Base-by-base conservation (phyloP, 2,888 invertebrate genomes). In the Bembecia ichneumoniformis region DNA sequence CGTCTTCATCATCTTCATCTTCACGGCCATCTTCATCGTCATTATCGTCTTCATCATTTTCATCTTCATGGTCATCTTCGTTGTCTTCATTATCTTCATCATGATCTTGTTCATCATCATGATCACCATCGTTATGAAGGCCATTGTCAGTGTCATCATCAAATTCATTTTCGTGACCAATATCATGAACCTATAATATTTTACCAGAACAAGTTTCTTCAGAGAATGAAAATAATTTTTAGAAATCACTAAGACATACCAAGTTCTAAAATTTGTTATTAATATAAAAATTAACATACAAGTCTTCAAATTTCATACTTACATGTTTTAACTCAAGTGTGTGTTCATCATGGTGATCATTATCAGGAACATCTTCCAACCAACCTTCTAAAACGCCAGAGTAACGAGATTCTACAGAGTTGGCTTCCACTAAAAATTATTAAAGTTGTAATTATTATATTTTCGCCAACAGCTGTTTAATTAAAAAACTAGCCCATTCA, bases 351-450 rank as follows among this genome's bases (percentile, higher is more conserved):
- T 88, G 88, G 55, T 89, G 87, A 49, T 89, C 86, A 63, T 88
- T 87, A 49, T 84, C 77, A 16, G 86, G 72, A 47, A 79, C 72
- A 55, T 91, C 90, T 69, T 93, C 93, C 10, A 94, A 89, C 94
- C 94, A 95, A 36, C 94, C 94, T 62, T 94, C 92, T 55, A 94
- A 90, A 49, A 93, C 89, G 60, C 91, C 91, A 10, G 94, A 92
- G 78, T 92, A 94, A 43, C 90, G 88, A 16, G 94, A 92, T 66
- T 93, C 91, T 11, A 87, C 82, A 45, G 83, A 59, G 64, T 81
- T 86, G 45, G 86, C 86, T 69, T 87, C 86, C 69, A 87, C 86
- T 87, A 60, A 47, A 62, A 66, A 35, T 40, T 40, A n/a, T n/a
- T n/a, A n/a, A n/a, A n/a, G n/a, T n/a, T n/a, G n/a, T n/a, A n/a